phyloP scores from a whole-genome alignment of 1,140 invertebrate species.

The Drosophila cardini region DNA sequence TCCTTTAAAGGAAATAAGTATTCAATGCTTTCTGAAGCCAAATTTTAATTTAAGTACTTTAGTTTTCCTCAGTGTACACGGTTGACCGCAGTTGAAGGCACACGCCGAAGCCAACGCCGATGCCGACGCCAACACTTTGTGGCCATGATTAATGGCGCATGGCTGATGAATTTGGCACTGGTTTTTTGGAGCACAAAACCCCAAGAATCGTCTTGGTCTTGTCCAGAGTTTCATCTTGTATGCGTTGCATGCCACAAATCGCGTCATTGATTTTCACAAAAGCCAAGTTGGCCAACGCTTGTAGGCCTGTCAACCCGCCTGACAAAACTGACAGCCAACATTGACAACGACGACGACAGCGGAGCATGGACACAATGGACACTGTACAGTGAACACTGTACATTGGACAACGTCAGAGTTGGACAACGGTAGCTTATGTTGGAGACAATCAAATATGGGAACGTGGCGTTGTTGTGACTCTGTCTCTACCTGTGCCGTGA shows the following conservation, averaged over 20 bases:
- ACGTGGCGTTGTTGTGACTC: conserved; percentile 54
- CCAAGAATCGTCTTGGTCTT: conserved; percentile 35
- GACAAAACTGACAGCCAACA: conserved; percentile 80
- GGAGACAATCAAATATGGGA: conserved; percentile 74
- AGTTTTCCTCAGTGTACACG: too few species aligned
- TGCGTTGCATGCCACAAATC: conserved; percentile 48
- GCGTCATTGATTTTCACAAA: conserved; percentile 56
- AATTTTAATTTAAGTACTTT: too few species aligned
- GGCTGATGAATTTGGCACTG: conserved; percentile 69
- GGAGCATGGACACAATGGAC: conserved; percentile 35
- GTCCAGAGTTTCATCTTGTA: conserved; percentile 59
- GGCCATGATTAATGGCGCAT: conserved; percentile 71
- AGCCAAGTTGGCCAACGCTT: conserved; percentile 59
- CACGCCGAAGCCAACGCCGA: conserved; percentile 28
- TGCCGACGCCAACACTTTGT: conserved; percentile 36
- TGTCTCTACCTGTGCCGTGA: conserved; percentile 42
- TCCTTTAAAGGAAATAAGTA: too few species aligned
- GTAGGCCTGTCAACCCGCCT: conserved; percentile 71
- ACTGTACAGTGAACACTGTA: conserved; percentile 13
- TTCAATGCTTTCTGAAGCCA: too few species aligned
- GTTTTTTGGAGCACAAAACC: conserved; percentile 10
- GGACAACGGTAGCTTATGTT: conserved; percentile 72
- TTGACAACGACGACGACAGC: conserved; percentile 64
- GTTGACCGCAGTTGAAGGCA: conserved; percentile 46
- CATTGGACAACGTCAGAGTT: conserved; percentile 12